These are phyloP conservation scores for Mechanitis mazaeus DNA, from an alignment of 2,888 invertebrate genomes.

Conservation along the genomic window DNA sequence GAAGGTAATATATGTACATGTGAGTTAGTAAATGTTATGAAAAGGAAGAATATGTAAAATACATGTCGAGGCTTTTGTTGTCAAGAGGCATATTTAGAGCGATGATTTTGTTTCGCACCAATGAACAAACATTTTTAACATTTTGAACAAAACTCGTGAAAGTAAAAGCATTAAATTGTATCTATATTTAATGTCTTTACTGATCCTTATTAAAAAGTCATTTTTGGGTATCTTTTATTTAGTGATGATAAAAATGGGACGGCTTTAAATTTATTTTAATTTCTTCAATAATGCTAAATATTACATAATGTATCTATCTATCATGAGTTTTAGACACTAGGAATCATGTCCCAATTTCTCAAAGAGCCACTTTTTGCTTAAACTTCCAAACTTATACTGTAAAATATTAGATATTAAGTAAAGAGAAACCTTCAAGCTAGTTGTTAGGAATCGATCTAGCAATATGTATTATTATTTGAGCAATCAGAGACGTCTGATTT, in stretches of 20 bases:
- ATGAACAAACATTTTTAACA: constrained; percentile 64
- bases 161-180: constrained; percentile 59
- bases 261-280: no score
- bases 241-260: no score
- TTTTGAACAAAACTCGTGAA: constrained; percentile 57
- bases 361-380: no score
- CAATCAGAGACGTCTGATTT: constrained; percentile 47
- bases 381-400: no score
- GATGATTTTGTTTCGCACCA: constrained; percentile 66
- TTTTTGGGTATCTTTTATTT: no score
- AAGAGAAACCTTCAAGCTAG: constrained; percentile 37
- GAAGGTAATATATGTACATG: constrained; percentile 50
- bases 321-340: no score
- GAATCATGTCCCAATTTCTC: no score
- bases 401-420: constrained; percentile 27
- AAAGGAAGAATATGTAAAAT: constrained; percentile 66
- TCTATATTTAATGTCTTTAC: constrained; percentile 43
- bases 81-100: constrained; percentile 61
- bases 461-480: constrained; percentile 33
- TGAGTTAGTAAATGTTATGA: constrained; percentile 57
- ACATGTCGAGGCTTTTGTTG: constrained; percentile 57
- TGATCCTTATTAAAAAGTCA: no score
- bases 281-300: constrained; percentile 27
- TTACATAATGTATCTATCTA: no score
- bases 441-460: constrained; percentile 40